Evolutionary conservation across 2,797 vertebrate genomes (phyloP), one percentile per base, ranked within the genome.

Genomic region (Hemibagrus guttatus): DNA sequence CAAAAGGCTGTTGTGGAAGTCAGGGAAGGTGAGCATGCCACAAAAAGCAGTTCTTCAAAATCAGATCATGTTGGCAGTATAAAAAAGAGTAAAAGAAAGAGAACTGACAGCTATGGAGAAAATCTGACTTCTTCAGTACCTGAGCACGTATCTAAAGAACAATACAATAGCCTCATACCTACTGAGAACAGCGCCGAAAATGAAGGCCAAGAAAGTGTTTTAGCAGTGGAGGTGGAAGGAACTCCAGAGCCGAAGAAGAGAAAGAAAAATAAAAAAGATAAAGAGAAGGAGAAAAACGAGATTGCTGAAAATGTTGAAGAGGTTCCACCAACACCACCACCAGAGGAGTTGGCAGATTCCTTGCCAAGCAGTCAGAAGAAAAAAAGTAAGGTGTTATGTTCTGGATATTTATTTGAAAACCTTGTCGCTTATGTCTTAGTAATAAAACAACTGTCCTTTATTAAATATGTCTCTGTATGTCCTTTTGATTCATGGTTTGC

Each of bases 311-410:
- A 31, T 46, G 35, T 14, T 17, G 87, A 72, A n/a, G 58, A 81
- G 80, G 35, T 75, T 76, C 46, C 61, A 14, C 31, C 58, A 59
- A 6, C 81, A 83, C 6, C 39, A 54, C 52, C 4, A 49, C 31
- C 49, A 69, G 84, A 82, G 31, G 81, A 76, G 54, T 8, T 23
- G 12, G 83, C 71, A 13, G 83, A 9, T 63, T 76, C 87, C 79
- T 12, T 86, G 89, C 13, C 42, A 49, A 72, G 17, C 14, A 86
- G 58, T 2, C 59, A 80, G 17, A 74, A 90, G 54, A 90, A 94
- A 89, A 95, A 94, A 93, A 94, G 95, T 96, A 89, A 92, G 94
- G 39, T 8, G 46, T 49, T 49, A 74, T 17, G 7, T 21, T 0
- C 17, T 16, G 0, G 59, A 74, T 61, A 16, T 56, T 64, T 46